Conservation (phyloP, 2,888 invertebrate genomes). For the Idaea biselata region DNA sequence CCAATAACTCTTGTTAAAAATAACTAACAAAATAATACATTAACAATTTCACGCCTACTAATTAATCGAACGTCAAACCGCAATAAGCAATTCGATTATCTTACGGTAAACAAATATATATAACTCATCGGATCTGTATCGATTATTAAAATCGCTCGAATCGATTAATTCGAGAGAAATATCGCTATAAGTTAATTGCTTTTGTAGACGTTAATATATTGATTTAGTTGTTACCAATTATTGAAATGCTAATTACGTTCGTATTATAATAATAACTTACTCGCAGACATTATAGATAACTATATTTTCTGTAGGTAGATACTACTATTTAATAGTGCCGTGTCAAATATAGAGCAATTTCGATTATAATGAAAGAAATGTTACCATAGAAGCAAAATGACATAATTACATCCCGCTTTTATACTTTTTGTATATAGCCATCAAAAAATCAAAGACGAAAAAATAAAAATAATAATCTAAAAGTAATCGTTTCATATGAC, state of each 20-base stretch:
- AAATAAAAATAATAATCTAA: no score
- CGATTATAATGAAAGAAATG: no score
- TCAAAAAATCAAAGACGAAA: no score
- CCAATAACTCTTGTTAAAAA: not conserved
- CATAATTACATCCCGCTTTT: no score
- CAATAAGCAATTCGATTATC: slow-evolving; percentile 22
- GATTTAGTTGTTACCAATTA: slow-evolving; percentile 10
- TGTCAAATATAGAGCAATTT: not conserved
- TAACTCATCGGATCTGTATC: slow-evolving; percentile 70
- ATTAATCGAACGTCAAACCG: slow-evolving; percentile 39
- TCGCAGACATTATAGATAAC: not conserved
- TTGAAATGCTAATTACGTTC: not conserved
- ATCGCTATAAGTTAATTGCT: slow-evolving; percentile 67
- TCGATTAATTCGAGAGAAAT: slow-evolving; percentile 69
- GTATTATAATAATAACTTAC: not conserved
- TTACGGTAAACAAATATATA: slow-evolving; percentile 70
- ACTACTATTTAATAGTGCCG: not conserved
- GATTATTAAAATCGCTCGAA: slow-evolving; percentile 69
- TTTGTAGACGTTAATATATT: slow-evolving; percentile 61
- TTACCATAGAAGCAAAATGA: no score
- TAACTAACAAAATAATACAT: slow-evolving; percentile 4
- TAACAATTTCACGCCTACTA: slow-evolving; percentile 24
- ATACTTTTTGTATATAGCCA: no score
- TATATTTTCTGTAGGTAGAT: not conserved
- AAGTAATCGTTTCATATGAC: no score